Percentiles rank a stretch among this genome's conserved stretches.
phyloP scores from a whole-genome alignment of 1,140 invertebrate species.

The Leptestheria dahalacensis region DNA sequence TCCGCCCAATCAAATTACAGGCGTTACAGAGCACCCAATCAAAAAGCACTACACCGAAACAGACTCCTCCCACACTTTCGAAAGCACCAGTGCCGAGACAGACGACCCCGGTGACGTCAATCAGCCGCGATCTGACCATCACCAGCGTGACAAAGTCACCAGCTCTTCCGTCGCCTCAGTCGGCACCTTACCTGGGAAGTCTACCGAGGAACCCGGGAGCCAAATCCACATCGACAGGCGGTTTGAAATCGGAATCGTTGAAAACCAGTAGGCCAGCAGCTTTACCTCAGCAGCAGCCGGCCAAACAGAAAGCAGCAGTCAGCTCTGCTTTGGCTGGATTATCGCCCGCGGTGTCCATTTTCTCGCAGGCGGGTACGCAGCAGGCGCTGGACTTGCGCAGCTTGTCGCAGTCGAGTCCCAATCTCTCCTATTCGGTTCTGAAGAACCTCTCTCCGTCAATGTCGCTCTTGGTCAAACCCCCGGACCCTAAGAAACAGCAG shows the following conservation, averaged over 20 bases:
- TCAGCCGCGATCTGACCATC: neutral
- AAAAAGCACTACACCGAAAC: neutral
- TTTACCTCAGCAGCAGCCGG: neutral
- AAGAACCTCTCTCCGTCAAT: conserved; percentile 3
- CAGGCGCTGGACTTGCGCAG: neutral
- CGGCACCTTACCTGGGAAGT: neutral
- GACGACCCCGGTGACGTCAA: neutral
- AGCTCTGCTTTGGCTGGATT: neutral
- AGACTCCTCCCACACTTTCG: neutral
- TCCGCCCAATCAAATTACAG: neutral
- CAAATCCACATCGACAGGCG: neutral
- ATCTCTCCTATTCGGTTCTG: conserved; percentile 2
- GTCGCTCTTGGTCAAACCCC: conserved; percentile 3
- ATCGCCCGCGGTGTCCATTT: neutral
- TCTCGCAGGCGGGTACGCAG: neutral
- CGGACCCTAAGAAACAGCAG: neutral
- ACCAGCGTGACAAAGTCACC: neutral
- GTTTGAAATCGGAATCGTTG: neutral
- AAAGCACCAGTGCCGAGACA: neutral
- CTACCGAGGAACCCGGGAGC: neutral
- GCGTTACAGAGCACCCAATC: neutral
- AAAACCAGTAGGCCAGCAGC: too few species aligned
- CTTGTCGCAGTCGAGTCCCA: neutral
- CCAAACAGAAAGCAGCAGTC: neutral
- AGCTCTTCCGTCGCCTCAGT: too few species aligned